phyloP scores from a whole-genome alignment of 2,113 vertebrate genomes.

The Ovis canadensis region DNA sequence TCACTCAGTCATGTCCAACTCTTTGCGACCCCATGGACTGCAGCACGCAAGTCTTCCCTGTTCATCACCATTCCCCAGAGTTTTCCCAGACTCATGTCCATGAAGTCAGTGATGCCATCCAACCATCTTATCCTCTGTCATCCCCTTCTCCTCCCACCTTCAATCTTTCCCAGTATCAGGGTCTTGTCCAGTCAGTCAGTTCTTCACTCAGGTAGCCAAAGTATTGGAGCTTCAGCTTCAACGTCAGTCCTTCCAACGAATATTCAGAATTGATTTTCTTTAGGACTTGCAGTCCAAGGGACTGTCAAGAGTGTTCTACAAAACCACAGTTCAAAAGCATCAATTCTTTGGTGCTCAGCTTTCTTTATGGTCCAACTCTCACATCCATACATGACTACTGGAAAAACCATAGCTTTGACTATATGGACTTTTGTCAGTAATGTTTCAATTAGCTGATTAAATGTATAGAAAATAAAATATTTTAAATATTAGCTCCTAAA shows the following conservation, averaged over 20 bases:
- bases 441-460: neutral
- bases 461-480: neutral
- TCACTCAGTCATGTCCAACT: neutral
- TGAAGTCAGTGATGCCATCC: neutral
- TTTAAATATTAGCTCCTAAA: neutral
- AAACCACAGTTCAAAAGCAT: neutral
- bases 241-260: neutral
- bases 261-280: neutral
- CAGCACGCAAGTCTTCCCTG: fast-evolving
- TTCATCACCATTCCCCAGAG: neutral
- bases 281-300: neutral
- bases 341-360: neutral
- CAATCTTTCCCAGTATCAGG: neutral
- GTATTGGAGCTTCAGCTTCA: neutral
- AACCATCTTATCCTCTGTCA: neutral
- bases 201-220: neutral
- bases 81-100: neutral
- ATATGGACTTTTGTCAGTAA: neutral
- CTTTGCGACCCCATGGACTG: neutral
- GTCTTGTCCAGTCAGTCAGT: neutral
- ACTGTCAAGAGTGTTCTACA: neutral
- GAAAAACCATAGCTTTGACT: neutral
- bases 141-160: neutral
- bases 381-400: neutral
- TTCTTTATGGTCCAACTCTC: neutral